These are phyloP conservation scores for Mastigias papua DNA, from an alignment of 30 jellyfish, hydroid and myxozoan genomes.

Conservation along the genomic window DNA sequence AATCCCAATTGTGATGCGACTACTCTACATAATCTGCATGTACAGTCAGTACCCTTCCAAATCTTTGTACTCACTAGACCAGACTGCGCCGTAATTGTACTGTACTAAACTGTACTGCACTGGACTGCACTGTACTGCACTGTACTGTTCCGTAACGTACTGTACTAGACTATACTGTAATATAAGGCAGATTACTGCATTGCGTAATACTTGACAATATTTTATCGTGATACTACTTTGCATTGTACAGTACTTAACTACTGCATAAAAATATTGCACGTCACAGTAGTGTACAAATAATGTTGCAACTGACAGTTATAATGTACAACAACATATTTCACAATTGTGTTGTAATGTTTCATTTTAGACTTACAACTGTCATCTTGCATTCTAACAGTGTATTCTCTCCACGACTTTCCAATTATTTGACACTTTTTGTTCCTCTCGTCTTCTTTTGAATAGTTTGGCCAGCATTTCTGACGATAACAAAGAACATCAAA, in stretches of 20 bases:
- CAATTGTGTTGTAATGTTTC: not conserved
- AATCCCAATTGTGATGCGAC: no score
- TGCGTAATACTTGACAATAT: not conserved
- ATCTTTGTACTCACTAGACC: no score
- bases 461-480: constrained; percentile 36
- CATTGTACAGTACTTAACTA: not conserved
- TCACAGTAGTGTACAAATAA: not conserved
- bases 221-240: not conserved
- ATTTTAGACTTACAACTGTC: constrained; percentile 27
- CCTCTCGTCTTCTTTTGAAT: constrained; percentile 4
- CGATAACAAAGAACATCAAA: not conserved
- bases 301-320: not conserved
- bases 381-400: not conserved
- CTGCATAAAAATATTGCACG: not conserved
- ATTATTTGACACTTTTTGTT: constrained; percentile 9
- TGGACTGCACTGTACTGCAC: not conserved
- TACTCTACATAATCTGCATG: no score
- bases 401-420: constrained; percentile 47
- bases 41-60: no score
- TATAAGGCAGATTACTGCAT: not conserved
- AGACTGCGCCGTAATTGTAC: no score
- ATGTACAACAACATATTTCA: not conserved
- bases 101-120: not conserved
- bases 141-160: not conserved
- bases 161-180: not conserved